Conservation (phyloP, 2,113 vertebrate species). For the Miniopterus natalensis region DNA sequence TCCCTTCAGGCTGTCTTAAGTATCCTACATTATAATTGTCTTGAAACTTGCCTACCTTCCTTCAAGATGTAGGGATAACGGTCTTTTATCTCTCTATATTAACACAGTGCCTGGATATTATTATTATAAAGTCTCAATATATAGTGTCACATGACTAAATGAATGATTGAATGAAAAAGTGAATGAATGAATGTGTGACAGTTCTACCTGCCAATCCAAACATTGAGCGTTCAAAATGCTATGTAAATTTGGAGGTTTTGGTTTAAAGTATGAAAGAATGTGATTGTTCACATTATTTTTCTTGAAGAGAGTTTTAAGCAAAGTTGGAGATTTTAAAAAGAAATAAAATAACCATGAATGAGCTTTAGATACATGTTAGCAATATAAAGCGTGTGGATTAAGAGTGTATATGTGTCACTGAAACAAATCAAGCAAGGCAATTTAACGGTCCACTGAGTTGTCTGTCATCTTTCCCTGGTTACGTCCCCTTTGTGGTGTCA, state of each 20-base stretch:
- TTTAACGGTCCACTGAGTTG: conserved; percentile 22
- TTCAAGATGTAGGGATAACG: neutral
- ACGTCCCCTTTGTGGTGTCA: conserved; percentile 30
- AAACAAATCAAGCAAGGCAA: neutral
- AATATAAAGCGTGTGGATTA: neutral
- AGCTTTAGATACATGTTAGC: conserved; percentile 21
- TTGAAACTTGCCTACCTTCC: neutral
- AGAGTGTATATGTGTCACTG: neutral
- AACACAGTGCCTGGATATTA: neutral
- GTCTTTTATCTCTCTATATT: neutral
- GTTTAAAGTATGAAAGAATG: conserved; percentile 33
- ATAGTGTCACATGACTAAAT: neutral
- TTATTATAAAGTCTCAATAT: neutral
- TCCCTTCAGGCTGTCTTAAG: neutral
- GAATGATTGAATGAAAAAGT: neutral
- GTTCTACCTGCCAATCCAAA: neutral
- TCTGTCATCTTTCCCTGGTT: neutral
- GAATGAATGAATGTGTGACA: neutral
- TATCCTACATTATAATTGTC: neutral
- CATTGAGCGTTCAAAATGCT: neutral
- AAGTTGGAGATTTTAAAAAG: conserved; percentile 10
- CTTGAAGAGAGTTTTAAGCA: conserved; percentile 7
- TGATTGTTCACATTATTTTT: neutral
- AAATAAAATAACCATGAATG: neutral
- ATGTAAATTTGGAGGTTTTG: conserved; percentile 22